phyloP scores from a whole-genome alignment of 2,888 invertebrate genomes.

The Serripes groenlandicus region DNA sequence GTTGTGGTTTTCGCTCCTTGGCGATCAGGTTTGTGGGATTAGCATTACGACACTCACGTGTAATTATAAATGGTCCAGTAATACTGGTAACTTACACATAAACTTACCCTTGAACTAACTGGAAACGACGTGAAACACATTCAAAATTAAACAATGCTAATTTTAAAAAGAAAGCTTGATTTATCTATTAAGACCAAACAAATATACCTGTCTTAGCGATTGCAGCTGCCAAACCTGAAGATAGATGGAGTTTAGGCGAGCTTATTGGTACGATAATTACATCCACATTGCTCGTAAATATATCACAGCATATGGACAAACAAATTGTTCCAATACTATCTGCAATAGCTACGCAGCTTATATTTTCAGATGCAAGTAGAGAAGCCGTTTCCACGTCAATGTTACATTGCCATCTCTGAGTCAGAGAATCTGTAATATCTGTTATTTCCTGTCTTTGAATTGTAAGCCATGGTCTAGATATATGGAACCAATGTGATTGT shows the following conservation, averaged over 20 bases:
- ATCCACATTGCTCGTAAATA: neutral
- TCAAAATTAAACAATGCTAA: no score
- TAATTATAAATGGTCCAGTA: no score
- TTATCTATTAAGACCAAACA: no score
- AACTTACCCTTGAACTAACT: no score
- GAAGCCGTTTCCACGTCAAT: neutral
- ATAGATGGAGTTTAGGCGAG: neutral
- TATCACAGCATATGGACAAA: neutral
- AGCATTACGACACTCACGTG: no score
- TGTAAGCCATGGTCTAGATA: slow-evolving; percentile 8
- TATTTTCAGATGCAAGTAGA: neutral
- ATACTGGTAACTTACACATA: no score
- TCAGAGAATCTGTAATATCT: neutral
- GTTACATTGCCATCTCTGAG: neutral
- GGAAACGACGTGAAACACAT: no score
- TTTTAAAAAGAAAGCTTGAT: no score
- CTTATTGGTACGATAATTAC: neutral
- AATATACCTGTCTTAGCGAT: no score
- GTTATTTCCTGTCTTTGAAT: neutral
- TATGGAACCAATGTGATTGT: slow-evolving; percentile 2
- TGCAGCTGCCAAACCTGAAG: neutral
- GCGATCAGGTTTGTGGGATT: no score
- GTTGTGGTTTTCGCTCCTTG: no score
- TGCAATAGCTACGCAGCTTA: neutral
- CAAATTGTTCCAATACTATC: neutral